Evolutionary conservation across 2,888 invertebrate genomes (phyloP).

Genomic region (Chirona hameri): DNA sequence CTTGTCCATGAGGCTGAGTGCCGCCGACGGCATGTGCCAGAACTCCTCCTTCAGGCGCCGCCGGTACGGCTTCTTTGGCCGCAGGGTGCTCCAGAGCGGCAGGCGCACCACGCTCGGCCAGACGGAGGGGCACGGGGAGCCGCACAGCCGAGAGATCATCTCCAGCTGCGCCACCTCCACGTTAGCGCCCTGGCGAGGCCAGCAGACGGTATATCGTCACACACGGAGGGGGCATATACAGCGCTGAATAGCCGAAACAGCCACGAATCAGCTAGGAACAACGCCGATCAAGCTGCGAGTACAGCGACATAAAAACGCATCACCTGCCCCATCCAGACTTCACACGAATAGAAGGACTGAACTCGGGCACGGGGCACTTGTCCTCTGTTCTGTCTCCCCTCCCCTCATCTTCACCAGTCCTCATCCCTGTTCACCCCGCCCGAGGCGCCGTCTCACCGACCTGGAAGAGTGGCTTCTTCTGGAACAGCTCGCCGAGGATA

Average conservation of each 20-base stretch:
- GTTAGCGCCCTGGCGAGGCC: slow-evolving; percentile 62
- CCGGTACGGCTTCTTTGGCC: slow-evolving; percentile 84
- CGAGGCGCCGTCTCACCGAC: slow-evolving; percentile 51
- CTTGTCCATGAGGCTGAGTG: slow-evolving; percentile 85
- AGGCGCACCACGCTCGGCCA: slow-evolving; percentile 95
- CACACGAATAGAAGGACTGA: no score
- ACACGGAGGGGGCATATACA: not conserved
- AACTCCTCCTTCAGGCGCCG: slow-evolving; percentile 89
- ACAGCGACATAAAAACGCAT: no score
- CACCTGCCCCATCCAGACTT: no score
- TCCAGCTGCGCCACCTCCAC: slow-evolving; percentile 91
- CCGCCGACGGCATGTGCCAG: slow-evolving; percentile 75
- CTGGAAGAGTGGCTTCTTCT: slow-evolving; percentile 92
- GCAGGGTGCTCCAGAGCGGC: slow-evolving; percentile 85
- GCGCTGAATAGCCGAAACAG: no score
- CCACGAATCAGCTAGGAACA: no score
- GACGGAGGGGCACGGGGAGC: slow-evolving; percentile 90
- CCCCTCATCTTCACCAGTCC: no score
- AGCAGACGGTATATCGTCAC: not conserved
- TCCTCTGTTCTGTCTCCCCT: no score
- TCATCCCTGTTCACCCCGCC: no score
- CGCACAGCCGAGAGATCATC: slow-evolving; percentile 88
- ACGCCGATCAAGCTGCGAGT: no score
- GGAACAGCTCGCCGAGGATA: slow-evolving; percentile 95
- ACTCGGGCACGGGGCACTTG: no score